A percentile compares a stretch with the other conserved stretches of the same genome.
phyloP scores from a whole-genome alignment of 1,140 invertebrate genomes.

The Penaeus vannamei region DNA sequence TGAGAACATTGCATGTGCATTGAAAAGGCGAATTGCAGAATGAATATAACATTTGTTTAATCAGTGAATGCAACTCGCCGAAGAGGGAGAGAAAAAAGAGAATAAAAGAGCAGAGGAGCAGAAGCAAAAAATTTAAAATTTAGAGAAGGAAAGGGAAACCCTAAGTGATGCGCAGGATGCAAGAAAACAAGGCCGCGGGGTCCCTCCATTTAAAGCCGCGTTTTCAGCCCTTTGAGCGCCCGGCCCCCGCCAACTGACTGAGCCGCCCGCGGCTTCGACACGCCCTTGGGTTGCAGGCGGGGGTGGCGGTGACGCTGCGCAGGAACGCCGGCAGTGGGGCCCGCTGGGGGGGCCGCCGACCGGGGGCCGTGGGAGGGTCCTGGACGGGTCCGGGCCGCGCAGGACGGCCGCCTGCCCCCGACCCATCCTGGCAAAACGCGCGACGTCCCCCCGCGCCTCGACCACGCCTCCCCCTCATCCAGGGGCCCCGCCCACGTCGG shows the following conservation, averaged over 20 bases:
- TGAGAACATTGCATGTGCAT: too few relatives aligned
- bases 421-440: constrained; percentile 76
- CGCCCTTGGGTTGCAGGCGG: constrained; percentile 40
- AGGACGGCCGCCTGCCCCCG: constrained; percentile 76
- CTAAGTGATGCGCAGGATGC: too few relatives aligned
- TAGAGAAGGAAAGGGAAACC: too few relatives aligned
- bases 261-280: background rate
- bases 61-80: too few relatives aligned
- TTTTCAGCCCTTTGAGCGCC: background rate
- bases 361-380: constrained; percentile 73
- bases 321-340: constrained; percentile 74
- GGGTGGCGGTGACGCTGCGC: constrained; percentile 71
- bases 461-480: constrained; percentile 74
- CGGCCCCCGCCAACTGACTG: background rate
- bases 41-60: too few relatives aligned
- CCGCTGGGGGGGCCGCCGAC: constrained; percentile 72
- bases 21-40: too few relatives aligned
- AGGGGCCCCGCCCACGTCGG: constrained; percentile 68
- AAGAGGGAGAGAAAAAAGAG: too few relatives aligned
- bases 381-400: constrained; percentile 74
- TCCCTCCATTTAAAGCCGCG: too few relatives aligned
- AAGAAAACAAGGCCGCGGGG: too few relatives aligned
- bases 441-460: constrained; percentile 73
- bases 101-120: too few relatives aligned
- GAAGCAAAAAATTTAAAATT: too few relatives aligned